Conservation (phyloP, 2,888 invertebrate species). For the Syrista parreyssii region DNA sequence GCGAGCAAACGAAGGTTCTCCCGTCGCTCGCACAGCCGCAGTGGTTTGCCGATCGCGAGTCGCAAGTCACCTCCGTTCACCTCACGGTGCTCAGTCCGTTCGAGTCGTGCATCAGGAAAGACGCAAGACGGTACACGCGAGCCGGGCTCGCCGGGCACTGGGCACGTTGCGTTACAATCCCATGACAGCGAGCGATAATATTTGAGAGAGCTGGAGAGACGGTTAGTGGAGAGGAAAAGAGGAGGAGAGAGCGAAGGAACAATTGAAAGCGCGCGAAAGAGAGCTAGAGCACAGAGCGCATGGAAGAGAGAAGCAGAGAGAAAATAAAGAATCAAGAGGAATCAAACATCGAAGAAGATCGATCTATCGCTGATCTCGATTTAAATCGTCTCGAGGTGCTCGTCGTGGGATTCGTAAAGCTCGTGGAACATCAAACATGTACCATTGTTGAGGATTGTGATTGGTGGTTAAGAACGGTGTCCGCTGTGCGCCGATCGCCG, state of each 20-base stretch:
- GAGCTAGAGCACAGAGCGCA: background rate
- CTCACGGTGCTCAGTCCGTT: conserved; percentile 54
- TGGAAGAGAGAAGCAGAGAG: conserved; percentile 18
- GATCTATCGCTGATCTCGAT: background rate
- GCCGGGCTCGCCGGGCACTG: conserved; percentile 36
- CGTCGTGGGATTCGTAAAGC: background rate
- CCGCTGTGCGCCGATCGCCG: conserved; percentile 24
- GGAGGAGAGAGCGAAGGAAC: conserved; percentile 17
- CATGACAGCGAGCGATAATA: conserved; percentile 4
- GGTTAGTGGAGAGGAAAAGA: conserved; percentile 13
- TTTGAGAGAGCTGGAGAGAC: conserved; percentile 19
- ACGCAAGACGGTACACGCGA: conserved; percentile 39
- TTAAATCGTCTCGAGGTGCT: background rate
- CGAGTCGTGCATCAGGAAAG: conserved; percentile 55
- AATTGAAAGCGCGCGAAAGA: conserved; percentile 10
- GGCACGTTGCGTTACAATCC: conserved; percentile 16
- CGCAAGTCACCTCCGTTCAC: conserved; percentile 64
- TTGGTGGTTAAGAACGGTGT: conserved; percentile 13
- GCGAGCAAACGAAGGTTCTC: conserved; percentile 18
- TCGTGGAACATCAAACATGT: background rate
- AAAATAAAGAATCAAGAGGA: background rate
- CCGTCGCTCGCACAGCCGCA: conserved; percentile 34
- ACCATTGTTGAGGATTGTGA: conserved; percentile 2
- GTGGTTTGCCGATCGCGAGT: conserved; percentile 50
- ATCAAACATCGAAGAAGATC: background rate